Evolutionary conservation across 1,140 invertebrate species (phyloP), one percentile per base, ranked within the genome.

Genomic region (Zeugodacus cucurbitae): DNA sequence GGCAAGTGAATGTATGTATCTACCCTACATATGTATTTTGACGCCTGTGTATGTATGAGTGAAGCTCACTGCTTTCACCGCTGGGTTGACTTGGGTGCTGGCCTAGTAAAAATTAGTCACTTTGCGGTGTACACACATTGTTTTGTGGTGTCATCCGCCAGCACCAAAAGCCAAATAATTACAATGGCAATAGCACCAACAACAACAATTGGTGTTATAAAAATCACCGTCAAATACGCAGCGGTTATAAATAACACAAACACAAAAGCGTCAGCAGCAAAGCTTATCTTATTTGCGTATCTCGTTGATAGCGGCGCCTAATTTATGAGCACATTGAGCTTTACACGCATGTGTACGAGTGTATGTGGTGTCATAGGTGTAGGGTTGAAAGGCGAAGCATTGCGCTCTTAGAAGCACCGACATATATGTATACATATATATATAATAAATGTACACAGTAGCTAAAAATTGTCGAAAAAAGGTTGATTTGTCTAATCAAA

Each of bases 261-360:
- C 26, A 87, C 54, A 48, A 87, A 82, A 58, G 32, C 87, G 41
- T 11, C 48, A 78, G 87, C 48, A 78, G 87, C 41, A 67, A 85
- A 44, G 67, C 67, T 74, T 74, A 74, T 74, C 67, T 37, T 82
- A 26, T 82, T 88, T 48, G 67, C 67, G 70, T 82, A 88, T 88
- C 74, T 82, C 41, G 8, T 29, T 82, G 74, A 82, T 82, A 82
- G 74, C 64, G 67, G 67, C 87, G 67, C 57, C 87, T 88, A 88
- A 88, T 88, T 88, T 88, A 88, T 48, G 87, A 82, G 34, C 34
- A 11, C 1, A 26, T 37, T 64, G 57, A 44, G 74, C 57, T 58
- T 86, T 54, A 17, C 11, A n/a, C n/a, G 57, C 44, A 20, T 54
- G 0, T 54, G 48, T 54, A 4, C 2, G 48, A 41, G 41, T 37